These are phyloP conservation scores for Ramphastos sulfuratus DNA, from an alignment of 2,113 vertebrate species.

Conservation along the genomic window DNA sequence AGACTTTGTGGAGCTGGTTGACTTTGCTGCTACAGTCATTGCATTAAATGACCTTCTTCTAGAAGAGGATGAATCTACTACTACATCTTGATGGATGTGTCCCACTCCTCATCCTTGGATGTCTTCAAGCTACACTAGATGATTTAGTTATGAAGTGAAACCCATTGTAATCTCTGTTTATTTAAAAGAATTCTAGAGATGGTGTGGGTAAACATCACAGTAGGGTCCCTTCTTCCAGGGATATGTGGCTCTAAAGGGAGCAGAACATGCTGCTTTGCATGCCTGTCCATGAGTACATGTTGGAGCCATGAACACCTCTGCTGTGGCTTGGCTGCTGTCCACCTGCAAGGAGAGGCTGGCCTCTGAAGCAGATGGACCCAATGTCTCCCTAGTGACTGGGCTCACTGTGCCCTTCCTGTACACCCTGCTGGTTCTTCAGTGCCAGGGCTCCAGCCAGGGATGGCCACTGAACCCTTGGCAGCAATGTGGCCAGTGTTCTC, in stretches of 20 bases:
- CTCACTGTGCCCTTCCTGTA: background rate
- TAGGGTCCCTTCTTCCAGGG: background rate
- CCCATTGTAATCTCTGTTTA: background rate
- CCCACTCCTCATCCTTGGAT: background rate
- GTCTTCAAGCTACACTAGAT: background rate
- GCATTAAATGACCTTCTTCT: conserved; percentile 88
- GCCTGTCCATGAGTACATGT: background rate
- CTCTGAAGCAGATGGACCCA: background rate
- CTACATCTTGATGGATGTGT: conserved; percentile 60
- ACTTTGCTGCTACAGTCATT: conserved; percentile 95
- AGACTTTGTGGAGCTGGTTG: conserved; percentile 96
- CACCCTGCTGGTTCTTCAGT: background rate
- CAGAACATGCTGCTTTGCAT: background rate
- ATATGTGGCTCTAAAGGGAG: background rate
- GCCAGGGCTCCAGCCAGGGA: background rate
- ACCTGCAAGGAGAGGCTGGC: background rate
- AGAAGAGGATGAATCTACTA: conserved; percentile 58
- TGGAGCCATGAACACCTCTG: background rate
- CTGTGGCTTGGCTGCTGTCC: background rate
- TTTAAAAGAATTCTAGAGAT: conserved; percentile 1
- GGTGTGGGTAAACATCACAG: background rate
- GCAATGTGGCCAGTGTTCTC: background rate
- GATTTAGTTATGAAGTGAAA: conserved; percentile 27
- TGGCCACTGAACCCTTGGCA: background rate
- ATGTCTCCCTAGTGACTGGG: background rate